phyloP scores from a whole-genome alignment of 1,140 invertebrate species.

The Phymorhynchus buccinoides region DNA sequence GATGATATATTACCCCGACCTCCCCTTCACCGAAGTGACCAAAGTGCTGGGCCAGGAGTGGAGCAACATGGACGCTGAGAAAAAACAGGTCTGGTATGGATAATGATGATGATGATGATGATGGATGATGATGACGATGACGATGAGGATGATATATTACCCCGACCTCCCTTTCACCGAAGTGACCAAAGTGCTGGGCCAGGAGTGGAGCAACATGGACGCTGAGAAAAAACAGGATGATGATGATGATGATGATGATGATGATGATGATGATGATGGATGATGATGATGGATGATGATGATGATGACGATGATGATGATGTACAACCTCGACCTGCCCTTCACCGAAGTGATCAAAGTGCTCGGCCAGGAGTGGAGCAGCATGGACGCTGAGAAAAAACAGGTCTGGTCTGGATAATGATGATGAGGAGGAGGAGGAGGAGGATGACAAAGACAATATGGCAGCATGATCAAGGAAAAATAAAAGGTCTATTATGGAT shows the following conservation, averaged over 20 bases:
- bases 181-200: constrained; percentile 77
- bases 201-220: constrained; percentile 77
- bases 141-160: constrained; percentile 26
- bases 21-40: constrained; percentile 76
- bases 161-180: constrained; percentile 75
- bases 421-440: not conserved
- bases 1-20: constrained; percentile 71
- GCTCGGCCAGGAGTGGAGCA: constrained; percentile 78
- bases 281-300: no score
- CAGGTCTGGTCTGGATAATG: constrained; percentile 48
- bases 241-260: no score
- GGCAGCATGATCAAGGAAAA: no score
- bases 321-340: constrained; percentile 72
- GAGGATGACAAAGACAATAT: no score
- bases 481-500: no score
- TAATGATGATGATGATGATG: not conserved
- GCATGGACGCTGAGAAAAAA: constrained; percentile 75
- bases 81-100: constrained; percentile 70
- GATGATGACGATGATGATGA: no score
- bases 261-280: no score
- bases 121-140: no score
- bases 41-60: constrained; percentile 78
- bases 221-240: constrained; percentile 75
- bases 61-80: constrained; percentile 75
- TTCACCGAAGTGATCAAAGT: constrained; percentile 77